These are phyloP conservation scores for Fragum fragum DNA, from an alignment of 2,888 invertebrate species.

Conservation along the genomic window DNA sequence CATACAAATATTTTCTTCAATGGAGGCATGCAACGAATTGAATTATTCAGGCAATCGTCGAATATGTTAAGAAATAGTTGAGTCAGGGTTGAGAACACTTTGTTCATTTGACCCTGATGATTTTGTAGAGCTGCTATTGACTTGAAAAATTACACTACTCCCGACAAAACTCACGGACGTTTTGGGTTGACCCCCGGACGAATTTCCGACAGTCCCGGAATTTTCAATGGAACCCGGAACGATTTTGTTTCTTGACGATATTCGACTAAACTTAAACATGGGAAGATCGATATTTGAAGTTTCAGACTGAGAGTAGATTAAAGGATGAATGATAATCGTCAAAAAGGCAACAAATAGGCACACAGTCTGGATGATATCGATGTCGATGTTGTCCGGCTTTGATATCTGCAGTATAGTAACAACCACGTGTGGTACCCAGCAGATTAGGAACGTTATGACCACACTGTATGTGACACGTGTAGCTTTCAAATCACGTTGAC, in stretches of 20 bases:
- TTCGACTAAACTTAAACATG: background rate
- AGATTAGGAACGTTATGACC: constrained; percentile 57
- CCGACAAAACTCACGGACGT: constrained; percentile 8
- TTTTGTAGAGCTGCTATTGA: constrained; percentile 13
- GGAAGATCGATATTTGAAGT: constrained; percentile 21
- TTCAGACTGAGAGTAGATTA: constrained; percentile 50
- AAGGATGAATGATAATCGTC: constrained; percentile 55
- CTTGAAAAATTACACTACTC: background rate
- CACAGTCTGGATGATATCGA: constrained; percentile 55
- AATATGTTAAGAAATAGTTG: background rate
- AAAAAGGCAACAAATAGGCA: constrained; percentile 56
- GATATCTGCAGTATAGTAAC: constrained; percentile 53
- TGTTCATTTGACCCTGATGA: constrained; percentile 21
- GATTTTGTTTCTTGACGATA: background rate
- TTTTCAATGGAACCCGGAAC: background rate
- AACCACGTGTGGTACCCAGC: constrained; percentile 63
- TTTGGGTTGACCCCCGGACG: background rate
- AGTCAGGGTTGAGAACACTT: background rate
- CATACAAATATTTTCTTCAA: too few relatives aligned
- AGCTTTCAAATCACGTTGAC: constrained; percentile 51
- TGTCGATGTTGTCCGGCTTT: constrained; percentile 29
- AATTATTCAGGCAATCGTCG: too few relatives aligned
- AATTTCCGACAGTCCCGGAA: too few relatives aligned
- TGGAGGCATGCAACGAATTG: too few relatives aligned
- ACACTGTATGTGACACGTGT: constrained; percentile 57